These are phyloP conservation scores for Cephalopholis sonnerati DNA, from an alignment of 2,113 vertebrate species.

Conservation along the genomic window DNA sequence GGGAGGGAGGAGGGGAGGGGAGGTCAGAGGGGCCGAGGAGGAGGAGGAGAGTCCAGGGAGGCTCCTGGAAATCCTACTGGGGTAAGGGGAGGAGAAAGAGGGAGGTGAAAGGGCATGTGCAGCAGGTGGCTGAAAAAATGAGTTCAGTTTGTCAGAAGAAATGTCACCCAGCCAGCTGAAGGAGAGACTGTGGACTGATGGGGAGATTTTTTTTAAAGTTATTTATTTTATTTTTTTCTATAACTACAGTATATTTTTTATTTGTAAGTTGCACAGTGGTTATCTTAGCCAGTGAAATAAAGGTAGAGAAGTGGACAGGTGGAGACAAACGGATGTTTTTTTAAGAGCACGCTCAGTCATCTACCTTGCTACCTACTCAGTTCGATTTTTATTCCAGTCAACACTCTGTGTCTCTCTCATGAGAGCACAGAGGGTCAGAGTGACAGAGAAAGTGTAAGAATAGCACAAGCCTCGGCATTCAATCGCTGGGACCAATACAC, in stretches of 20 bases:
- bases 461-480: conserved; percentile 62
- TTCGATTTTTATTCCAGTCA: conserved; percentile 15
- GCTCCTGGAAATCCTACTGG: conserved; percentile 4
- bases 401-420: background rate
- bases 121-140: conserved; percentile 74
- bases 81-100: conserved; percentile 52
- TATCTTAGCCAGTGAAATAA: conserved; percentile 9
- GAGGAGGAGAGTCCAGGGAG: conserved; percentile 16
- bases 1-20: conserved; percentile 18
- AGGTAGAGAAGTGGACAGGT: background rate
- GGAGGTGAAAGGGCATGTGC: conserved; percentile 54
- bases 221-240: background rate
- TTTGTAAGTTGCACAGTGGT: background rate
- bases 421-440: conserved; percentile 48
- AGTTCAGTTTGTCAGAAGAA: conserved; percentile 52
- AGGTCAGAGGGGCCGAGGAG: conserved; percentile 60
- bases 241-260: background rate
- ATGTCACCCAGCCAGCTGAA: conserved; percentile 45
- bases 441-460: conserved; percentile 63
- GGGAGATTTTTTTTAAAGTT: background rate
- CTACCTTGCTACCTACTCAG: conserved; percentile 1
- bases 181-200: conserved; percentile 38
- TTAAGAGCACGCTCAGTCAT: background rate
- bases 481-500: conserved; percentile 49
- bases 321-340: background rate